phyloP scores from a whole-genome alignment of 1,140 invertebrate genomes.

The Zaprionus tsacasi region DNA sequence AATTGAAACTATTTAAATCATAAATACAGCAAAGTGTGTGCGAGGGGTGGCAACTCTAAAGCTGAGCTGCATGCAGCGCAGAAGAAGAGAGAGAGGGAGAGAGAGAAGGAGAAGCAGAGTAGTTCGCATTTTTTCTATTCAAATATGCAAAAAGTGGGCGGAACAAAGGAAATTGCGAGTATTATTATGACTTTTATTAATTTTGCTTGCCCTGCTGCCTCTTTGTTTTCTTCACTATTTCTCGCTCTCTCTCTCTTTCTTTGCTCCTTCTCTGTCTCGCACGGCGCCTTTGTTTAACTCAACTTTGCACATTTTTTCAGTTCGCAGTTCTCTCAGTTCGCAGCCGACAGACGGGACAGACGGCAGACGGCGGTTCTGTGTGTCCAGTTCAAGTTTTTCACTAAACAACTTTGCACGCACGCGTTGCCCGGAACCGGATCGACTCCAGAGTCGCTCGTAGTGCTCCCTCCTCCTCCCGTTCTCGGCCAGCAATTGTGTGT shows the following conservation, averaged over 20 bases:
- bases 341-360: conserved; percentile 5
- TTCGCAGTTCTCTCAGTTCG: conserved; percentile 13
- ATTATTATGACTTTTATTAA: conserved; percentile 83
- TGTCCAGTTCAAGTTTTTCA: conserved; percentile 78
- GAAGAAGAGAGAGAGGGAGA: background rate
- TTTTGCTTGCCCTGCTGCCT: conserved; percentile 57
- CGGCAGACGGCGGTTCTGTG: conserved; percentile 45
- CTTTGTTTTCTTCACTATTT: conserved; percentile 19
- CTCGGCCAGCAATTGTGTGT: conserved; percentile 13
- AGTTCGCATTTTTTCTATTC: conserved; percentile 25
- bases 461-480: background rate
- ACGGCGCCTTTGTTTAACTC: conserved; percentile 62
- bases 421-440: conserved; percentile 30
- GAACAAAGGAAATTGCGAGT: conserved; percentile 77
- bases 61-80: conserved; percentile 29
- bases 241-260: background rate
- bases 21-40: conserved; percentile 23
- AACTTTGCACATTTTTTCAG: conserved; percentile 43
- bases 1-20: conserved; percentile 75
- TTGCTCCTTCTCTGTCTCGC: background rate
- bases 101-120: background rate
- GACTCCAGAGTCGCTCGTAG: background rate
- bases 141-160: conserved; percentile 60
- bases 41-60: conserved; percentile 2
- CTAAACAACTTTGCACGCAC: conserved; percentile 81